Evolutionary conservation across 2,797 vertebrate genomes (phyloP).

Genomic region (Etheostoma nigrum): DNA sequence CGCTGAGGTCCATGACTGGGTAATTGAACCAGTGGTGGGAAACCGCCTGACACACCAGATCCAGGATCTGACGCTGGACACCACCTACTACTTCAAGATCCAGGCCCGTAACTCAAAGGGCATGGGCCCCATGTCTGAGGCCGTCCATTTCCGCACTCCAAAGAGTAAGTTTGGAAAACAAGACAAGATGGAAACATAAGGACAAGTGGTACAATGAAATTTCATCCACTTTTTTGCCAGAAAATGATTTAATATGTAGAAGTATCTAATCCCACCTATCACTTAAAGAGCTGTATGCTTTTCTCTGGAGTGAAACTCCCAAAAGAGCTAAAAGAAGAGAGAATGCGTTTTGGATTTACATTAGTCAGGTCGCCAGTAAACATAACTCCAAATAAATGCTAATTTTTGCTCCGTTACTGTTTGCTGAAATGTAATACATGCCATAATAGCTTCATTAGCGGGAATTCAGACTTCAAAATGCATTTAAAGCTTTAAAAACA

Average conservation of each 20-base stretch:
- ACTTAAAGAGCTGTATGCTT: not conserved
- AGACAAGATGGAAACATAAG: not conserved
- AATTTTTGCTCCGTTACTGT: not conserved
- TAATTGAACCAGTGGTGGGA: constrained; percentile 96
- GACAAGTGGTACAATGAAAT: not conserved
- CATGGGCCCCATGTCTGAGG: constrained; percentile 98
- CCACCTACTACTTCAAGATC: constrained; percentile 98
- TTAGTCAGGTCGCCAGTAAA: not conserved
- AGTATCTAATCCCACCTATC: not conserved
- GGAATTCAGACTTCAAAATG: not conserved
- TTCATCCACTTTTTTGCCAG: not conserved
- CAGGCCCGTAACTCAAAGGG: constrained; percentile 99
- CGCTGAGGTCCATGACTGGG: constrained; percentile 98
- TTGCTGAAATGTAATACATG: not conserved
- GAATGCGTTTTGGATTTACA: not conserved
- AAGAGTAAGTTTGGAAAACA: constrained; percentile 88
- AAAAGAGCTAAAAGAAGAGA: not conserved
- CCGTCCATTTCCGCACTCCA: constrained; percentile 96
- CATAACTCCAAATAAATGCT: not conserved
- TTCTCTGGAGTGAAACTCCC: not conserved
- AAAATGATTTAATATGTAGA: not conserved
- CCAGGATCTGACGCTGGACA: constrained; percentile 97
- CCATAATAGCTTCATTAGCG: not conserved
- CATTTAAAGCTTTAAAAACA: not conserved
- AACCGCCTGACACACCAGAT: constrained; percentile 98